These are phyloP conservation scores for Cromileptes altivelis DNA, from an alignment of 2,113 vertebrate genomes.

Conservation along the genomic window DNA sequence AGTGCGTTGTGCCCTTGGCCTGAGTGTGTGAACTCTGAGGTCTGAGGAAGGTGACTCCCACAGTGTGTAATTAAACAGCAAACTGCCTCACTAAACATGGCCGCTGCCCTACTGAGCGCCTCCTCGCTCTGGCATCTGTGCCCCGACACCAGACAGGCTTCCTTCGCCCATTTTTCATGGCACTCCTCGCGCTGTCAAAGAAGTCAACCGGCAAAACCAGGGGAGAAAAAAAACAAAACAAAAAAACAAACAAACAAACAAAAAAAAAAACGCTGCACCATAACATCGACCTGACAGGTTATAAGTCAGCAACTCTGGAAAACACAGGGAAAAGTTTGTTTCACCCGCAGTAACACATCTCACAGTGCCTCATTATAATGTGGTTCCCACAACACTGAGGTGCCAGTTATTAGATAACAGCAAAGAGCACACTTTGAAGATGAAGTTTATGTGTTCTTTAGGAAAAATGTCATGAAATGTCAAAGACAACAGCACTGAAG, in stretches of 20 bases:
- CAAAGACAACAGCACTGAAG: conserved; percentile 25
- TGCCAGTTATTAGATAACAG: conserved; percentile 40
- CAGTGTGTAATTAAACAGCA: conserved; percentile 86
- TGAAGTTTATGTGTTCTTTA: conserved; percentile 47
- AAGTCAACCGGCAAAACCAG: conserved; percentile 37
- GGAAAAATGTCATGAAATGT: conserved; percentile 52
- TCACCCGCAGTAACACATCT: conserved; percentile 49
- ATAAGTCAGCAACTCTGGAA: conserved; percentile 38
- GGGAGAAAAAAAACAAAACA: conserved; percentile 21
- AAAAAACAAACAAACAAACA: too few relatives aligned
- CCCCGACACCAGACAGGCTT: conserved; percentile 47
- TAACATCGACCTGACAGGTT: conserved; percentile 25
- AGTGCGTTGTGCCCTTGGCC: conserved; percentile 67
- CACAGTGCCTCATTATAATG: conserved; percentile 63
- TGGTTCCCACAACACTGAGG: conserved; percentile 20
- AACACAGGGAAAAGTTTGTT: conserved; percentile 51
- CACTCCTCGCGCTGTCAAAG: conserved; percentile 43
- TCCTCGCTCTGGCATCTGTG: conserved; percentile 74
- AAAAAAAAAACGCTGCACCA: conserved; percentile 1
- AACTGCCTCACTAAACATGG: conserved; percentile 84
- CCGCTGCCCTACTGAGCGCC: conserved; percentile 72
- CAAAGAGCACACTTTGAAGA: conserved; percentile 53
- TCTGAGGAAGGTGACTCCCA: conserved; percentile 85
- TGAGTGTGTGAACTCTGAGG: conserved; percentile 60
- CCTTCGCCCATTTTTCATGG: conserved; percentile 62